Evolutionary conservation across 2,797 vertebrate species (phyloP).

Genomic region (Acanthiza pusilla): DNA sequence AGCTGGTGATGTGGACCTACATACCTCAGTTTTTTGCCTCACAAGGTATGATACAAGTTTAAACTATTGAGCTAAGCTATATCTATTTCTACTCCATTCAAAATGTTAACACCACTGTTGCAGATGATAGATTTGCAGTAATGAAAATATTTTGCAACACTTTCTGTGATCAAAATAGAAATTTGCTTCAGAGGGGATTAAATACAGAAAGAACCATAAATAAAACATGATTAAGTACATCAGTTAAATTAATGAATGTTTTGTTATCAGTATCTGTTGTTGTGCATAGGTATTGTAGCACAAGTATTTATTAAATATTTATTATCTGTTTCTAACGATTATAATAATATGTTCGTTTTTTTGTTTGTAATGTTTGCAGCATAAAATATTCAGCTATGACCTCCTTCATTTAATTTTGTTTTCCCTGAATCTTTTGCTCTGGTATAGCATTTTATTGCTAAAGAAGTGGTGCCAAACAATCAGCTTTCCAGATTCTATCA

Average conservation of each 20-base stretch:
- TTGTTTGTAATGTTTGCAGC: background rate
- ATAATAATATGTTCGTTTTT: background rate
- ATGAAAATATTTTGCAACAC: slow-evolving; percentile 40
- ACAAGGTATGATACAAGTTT: slow-evolving; percentile 52
- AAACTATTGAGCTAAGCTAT: slow-evolving; percentile 48
- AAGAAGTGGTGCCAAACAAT: background rate
- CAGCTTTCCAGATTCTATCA: background rate
- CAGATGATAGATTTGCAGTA: slow-evolving; percentile 24
- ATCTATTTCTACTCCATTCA: slow-evolving; percentile 31
- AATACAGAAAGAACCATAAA: slow-evolving; percentile 14
- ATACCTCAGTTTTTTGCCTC: slow-evolving; percentile 42
- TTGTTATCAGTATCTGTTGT: background rate
- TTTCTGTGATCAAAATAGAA: slow-evolving; percentile 50
- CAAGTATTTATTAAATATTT: background rate
- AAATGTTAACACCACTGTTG: slow-evolving; percentile 3
- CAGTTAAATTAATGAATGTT: background rate
- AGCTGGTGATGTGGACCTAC: slow-evolving; percentile 27
- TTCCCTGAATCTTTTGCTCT: background rate
- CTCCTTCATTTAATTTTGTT: background rate
- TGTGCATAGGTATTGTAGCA: background rate
- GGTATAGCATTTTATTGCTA: background rate
- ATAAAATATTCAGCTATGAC: background rate
- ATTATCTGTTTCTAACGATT: background rate
- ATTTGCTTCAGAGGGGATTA: slow-evolving; percentile 19
- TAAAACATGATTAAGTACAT: background rate